phyloP scores from a whole-genome alignment of 2,797 vertebrate genomes.

The Eulemur mongoz region DNA sequence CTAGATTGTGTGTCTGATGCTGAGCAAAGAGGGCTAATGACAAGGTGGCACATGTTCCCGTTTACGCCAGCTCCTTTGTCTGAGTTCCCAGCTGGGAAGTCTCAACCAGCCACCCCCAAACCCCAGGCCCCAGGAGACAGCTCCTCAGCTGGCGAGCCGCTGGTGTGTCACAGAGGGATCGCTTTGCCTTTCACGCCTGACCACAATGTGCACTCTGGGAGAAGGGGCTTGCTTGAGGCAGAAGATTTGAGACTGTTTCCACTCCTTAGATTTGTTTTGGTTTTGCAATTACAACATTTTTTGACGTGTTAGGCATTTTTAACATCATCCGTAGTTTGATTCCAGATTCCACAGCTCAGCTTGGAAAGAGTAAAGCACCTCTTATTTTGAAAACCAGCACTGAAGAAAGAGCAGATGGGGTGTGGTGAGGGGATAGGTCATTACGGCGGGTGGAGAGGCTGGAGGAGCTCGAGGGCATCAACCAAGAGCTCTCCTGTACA shows the following conservation, averaged over 20 bases:
- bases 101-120: not conserved
- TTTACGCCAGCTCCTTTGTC: not conserved
- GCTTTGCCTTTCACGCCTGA: not conserved
- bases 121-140: not conserved
- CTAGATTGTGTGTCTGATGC: not conserved
- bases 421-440: not conserved
- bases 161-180: not conserved
- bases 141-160: no score
- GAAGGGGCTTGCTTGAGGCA: slow-evolving; percentile 9
- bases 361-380: not conserved
- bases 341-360: not conserved
- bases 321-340: not conserved
- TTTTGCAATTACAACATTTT: slow-evolving; percentile 23
- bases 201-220: slow-evolving; percentile 20
- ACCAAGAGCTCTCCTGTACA: not conserved
- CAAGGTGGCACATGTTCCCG: not conserved
- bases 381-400: not conserved
- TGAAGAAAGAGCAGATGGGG: not conserved
- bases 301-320: slow-evolving; percentile 8
- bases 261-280: not conserved
- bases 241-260: not conserved
- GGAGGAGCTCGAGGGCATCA: not conserved
- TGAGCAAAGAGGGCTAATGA: not conserved
- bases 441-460: no score
- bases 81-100: not conserved